Conservation (phyloP, 2,888 invertebrate species). For the Chalcosyrphus nemorum region DNA sequence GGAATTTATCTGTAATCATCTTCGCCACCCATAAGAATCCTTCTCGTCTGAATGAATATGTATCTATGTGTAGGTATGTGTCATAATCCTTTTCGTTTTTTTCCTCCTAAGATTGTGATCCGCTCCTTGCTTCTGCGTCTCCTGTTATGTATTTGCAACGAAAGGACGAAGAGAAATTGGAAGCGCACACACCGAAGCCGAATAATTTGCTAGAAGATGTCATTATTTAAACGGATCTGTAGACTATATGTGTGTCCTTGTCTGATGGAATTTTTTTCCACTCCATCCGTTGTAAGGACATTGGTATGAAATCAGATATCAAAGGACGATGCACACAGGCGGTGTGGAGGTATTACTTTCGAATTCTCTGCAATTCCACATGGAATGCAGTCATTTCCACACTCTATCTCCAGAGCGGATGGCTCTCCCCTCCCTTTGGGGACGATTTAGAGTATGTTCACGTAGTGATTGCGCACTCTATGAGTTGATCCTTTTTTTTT, state of each 20-base stretch:
- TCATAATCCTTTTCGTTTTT: slow-evolving; percentile 2
- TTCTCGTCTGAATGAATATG: background rate
- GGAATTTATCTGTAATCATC: slow-evolving; percentile 9
- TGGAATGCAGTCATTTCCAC: slow-evolving; percentile 6
- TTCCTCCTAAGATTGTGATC: background rate
- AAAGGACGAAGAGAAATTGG: background rate
- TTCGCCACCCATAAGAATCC: background rate
- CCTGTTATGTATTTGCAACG: background rate
- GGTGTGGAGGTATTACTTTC: background rate
- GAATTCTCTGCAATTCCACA: background rate
- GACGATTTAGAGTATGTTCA: slow-evolving; percentile 42
- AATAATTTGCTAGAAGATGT: background rate
- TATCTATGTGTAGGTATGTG: background rate
- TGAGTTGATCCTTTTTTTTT: background rate
- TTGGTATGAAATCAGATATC: slow-evolving; percentile 49
- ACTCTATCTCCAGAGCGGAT: slow-evolving; percentile 9
- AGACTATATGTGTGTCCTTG: background rate
- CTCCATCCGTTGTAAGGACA: slow-evolving; percentile 29
- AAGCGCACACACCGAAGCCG: slow-evolving; percentile 3
- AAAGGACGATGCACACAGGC: slow-evolving; percentile 20
- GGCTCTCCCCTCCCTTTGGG: slow-evolving; percentile 7
- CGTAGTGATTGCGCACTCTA: slow-evolving; percentile 33
- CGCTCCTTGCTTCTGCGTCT: background rate
- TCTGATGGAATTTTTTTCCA: background rate
- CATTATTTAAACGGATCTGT: slow-evolving; percentile 12